Percentiles rank a stretch among this genome's conserved stretches.
These are phyloP conservation scores for Neoascia interrupta DNA, from an alignment of 2,888 invertebrate genomes.

Conservation along the genomic window DNA sequence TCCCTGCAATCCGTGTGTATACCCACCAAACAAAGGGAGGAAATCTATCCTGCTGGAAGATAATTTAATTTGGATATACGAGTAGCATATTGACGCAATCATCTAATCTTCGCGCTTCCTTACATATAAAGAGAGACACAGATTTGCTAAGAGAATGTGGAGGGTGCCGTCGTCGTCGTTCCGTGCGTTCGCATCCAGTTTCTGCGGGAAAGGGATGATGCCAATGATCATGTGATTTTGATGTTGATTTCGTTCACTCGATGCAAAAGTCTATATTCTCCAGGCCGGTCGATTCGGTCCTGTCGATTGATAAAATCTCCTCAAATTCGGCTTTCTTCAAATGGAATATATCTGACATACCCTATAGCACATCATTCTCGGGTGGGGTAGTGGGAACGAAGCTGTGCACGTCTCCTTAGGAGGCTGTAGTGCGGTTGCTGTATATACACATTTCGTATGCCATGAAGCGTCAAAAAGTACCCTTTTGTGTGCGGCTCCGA, in stretches of 20 bases:
- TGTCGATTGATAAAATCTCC: conserved; percentile 50
- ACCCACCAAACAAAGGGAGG: conserved; percentile 75
- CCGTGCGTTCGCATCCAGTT: no score
- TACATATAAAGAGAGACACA: conserved; percentile 67
- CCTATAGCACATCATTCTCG: no score
- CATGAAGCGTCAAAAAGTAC: conserved; percentile 44
- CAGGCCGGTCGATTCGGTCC: conserved; percentile 25
- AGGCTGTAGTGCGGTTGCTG: conserved; percentile 17
- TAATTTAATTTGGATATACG: conserved; percentile 79
- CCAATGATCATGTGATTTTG: conserved; percentile 48
- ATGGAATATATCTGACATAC: no score
- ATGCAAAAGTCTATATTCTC: conserved; percentile 26
- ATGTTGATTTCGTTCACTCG: conserved; percentile 37
- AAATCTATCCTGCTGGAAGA: conserved; percentile 76
- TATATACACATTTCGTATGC: conserved; percentile 22
- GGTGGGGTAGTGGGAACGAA: neutral
- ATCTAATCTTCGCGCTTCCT: conserved; percentile 79
- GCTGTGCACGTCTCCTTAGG: conserved; percentile 6
- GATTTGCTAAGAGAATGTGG: conserved; percentile 64
- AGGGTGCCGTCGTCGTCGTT: no score
- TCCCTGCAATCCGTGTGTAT: conserved; percentile 63
- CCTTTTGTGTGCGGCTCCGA: conserved; percentile 28
- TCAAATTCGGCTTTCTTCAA: no score
- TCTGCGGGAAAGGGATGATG: conserved; percentile 58
- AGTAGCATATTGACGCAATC: conserved; percentile 79